Evolutionary conservation across 2,888 invertebrate genomes (phyloP).

Genomic region (Adela reaumurella): DNA sequence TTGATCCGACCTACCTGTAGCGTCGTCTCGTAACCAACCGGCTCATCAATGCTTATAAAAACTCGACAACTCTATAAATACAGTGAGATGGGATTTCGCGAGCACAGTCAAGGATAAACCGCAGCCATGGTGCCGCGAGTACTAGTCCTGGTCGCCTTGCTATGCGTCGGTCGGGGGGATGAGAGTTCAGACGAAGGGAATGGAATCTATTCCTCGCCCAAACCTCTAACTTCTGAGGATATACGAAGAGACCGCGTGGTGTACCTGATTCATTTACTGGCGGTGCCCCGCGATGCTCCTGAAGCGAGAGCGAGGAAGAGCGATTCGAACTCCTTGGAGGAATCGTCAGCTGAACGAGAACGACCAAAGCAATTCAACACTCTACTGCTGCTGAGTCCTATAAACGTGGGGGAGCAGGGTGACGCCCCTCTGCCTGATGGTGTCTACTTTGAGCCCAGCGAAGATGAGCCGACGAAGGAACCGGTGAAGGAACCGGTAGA

Average conservation of each 20-base stretch:
- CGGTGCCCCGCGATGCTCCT: neutral
- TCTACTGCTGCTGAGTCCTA: neutral
- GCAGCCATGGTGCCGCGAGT: neutral
- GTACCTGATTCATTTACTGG: neutral
- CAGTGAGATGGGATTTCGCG: neutral
- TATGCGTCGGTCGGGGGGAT: neutral
- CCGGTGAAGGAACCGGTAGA: neutral
- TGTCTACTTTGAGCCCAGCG: neutral
- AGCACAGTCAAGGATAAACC: neutral
- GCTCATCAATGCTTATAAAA: neutral
- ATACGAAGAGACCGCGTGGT: neutral
- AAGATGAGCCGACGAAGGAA: neutral
- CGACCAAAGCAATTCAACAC: neutral
- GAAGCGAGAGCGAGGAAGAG: neutral
- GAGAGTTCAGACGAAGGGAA: neutral
- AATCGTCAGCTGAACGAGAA: neutral
- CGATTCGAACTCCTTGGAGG: neutral
- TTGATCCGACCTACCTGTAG: neutral
- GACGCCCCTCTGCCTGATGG: neutral
- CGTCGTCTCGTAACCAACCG: neutral
- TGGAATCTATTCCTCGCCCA: neutral
- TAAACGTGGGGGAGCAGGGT: neutral
- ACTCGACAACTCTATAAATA: neutral
- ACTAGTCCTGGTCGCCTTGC: neutral
- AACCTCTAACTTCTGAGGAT: neutral